These are phyloP conservation scores for Meloe dianella DNA, from an alignment of 2,888 invertebrate species.

Conservation along the genomic window DNA sequence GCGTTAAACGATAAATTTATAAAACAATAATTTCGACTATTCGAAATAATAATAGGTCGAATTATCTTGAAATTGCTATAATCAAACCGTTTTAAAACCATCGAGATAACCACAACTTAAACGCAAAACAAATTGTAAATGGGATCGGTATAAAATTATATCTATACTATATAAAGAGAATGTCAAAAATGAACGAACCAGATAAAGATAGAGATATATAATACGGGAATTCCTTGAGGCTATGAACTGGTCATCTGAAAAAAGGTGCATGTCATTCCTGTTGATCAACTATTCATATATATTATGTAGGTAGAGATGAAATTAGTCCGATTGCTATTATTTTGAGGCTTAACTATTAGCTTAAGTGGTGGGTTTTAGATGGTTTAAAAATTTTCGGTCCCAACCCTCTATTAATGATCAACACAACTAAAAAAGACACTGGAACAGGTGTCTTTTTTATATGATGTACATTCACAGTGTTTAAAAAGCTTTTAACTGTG, in stretches of 20 bases:
- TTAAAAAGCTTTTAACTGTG: background rate
- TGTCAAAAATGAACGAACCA: background rate
- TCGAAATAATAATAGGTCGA: conserved; percentile 58
- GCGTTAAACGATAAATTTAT: conserved; percentile 59
- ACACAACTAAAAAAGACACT: background rate
- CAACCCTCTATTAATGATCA: background rate
- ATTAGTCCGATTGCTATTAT: conserved; percentile 68
- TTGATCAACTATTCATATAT: conserved; percentile 64
- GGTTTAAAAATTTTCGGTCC: conserved; percentile 28
- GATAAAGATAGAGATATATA: background rate
- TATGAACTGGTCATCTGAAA: conserved; percentile 33
- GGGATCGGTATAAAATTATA: conserved; percentile 57
- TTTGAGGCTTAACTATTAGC: conserved; percentile 49
- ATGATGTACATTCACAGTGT: background rate
- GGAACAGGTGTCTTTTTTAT: background rate
- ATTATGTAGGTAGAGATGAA: conserved; percentile 59
- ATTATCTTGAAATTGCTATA: conserved; percentile 60
- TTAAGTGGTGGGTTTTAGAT: conserved; percentile 16
- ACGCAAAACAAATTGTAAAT: conserved; percentile 60
- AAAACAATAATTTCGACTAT: conserved; percentile 56
- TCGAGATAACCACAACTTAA: conserved; percentile 55
- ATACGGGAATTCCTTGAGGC: conserved; percentile 18
- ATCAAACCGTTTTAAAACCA: conserved; percentile 57
- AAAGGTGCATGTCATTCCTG: conserved; percentile 57
- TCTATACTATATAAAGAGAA: conserved; percentile 11